A percentile compares a stretch with the other conserved stretches of the same genome.
phyloP scores from a whole-genome alignment of 1,140 invertebrate genomes.

The Probaryconus sp. region DNA sequence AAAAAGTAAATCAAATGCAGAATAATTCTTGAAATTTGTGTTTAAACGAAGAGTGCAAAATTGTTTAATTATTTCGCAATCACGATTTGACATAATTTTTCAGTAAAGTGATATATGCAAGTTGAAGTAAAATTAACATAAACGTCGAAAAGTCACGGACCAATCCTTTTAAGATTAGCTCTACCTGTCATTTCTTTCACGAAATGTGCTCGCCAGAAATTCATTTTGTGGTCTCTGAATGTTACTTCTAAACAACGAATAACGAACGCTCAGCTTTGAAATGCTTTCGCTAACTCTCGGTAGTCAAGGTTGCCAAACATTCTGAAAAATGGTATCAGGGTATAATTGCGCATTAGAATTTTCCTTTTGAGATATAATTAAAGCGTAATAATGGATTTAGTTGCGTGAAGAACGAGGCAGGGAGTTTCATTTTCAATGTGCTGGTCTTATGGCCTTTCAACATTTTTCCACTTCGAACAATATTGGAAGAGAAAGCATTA shows the following conservation, averaged over 20 bases:
- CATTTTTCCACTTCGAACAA: no score
- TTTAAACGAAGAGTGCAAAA: no score
- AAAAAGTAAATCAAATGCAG: no score
- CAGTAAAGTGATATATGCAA: constrained; percentile 41
- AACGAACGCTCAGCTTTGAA: no score
- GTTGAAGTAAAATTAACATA: no score
- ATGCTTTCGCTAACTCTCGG: constrained; percentile 7
- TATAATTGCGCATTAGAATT: constrained; percentile 42
- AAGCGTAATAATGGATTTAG: constrained; percentile 48
- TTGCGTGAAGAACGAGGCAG: constrained; percentile 32
- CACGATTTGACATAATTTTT: no score
- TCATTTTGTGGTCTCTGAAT: constrained; percentile 38
- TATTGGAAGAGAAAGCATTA: no score
- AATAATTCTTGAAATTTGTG: no score
- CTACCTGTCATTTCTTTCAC: constrained; percentile 54
- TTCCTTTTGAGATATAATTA: constrained; percentile 45
- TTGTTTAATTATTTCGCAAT: no score
- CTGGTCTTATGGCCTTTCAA: background rate
- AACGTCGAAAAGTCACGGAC: constrained; percentile 30
- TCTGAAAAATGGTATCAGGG: constrained; percentile 50
- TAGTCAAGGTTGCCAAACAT: constrained; percentile 40
- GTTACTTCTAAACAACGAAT: no score
- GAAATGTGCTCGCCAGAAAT: constrained; percentile 42
- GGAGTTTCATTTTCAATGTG: constrained; percentile 21
- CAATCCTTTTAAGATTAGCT: constrained; percentile 57